Base-by-base conservation (phyloP, 1,140 invertebrate species). In the Teleogryllus occipitalis region DNA sequence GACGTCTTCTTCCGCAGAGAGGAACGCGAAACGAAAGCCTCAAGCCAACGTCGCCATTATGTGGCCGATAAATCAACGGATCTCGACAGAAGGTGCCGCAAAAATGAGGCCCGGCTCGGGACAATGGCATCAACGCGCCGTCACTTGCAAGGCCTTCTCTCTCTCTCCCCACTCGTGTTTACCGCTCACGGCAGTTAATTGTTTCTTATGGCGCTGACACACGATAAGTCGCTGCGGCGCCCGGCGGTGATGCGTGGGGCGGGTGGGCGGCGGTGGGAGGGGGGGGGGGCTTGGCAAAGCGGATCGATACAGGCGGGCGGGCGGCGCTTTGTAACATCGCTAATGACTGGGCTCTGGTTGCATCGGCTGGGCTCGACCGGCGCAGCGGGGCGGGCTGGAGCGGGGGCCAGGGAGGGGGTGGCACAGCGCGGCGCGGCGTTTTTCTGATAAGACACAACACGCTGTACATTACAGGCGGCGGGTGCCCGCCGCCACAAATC, bases 391-490 rank as follows among this genome's bases (percentile, higher is more conserved):
- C 27, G 27, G 27, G 27, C 27, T 39, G 27, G 27, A 39, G 27
- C 1, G 27, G 27, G 27, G 27, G 1, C 1, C 1, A 39, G 27
- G 27, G 27, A 39, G 27, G 27, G 27, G 27, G 27, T 39, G 27
- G 27, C 27, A 1, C 27, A 39, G 27, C 27, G 27, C 54, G 10
- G 10, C 54, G 54, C 18, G 10, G 10, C 54, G 54, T 65, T 65
- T 65, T 65, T 65, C 54, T 65, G 54, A 65, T 65, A 65, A 65
- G 54, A 65, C 54, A 65, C 54, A 65, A 65, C 54, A 65, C 54
- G 54, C 54, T 65, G 54, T 65, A 65, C 54, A 65, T 65, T 65
- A 65, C 54, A 7, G 54, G 54, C 54, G 18, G 54, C 54, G 54
- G 54, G 54, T 54, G 49, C 54, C 18, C 54, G 54, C 10, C 54